Evolutionary conservation across 2,888 invertebrate genomes (phyloP), one percentile per base, ranked within the genome.

Genomic region (Protonemura montana): DNA sequence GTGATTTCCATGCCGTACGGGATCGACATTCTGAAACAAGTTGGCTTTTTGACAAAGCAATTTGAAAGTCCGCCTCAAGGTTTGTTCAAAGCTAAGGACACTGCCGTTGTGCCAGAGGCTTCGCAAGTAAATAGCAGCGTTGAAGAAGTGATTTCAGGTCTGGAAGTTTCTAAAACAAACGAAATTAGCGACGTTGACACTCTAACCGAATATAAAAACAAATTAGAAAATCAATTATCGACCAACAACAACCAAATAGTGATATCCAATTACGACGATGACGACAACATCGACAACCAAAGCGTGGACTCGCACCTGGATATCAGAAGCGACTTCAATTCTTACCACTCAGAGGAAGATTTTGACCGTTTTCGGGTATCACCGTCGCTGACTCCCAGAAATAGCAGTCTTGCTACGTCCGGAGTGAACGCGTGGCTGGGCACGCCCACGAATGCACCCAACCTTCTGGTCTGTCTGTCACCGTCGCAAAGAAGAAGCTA

Each of bases 1-100:
- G 92, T 96, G 13, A 92, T 94, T 26, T 92, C 94, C 6, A 92
- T 95, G 90, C 96, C 96, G 2, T 95, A 93, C 90, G 96, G 96
- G 84, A 92, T 93, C 28, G 94, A 94, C 89, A 93, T 96, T 88
- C 91, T 95, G 87, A 59, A 84, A 21, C 59, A 84, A 59, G 86
- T 86, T 2, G 86, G 86, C 0, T 81, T 86, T 28, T 41, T 80
- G 26, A 76, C 84, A 16, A 28, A 42, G 13, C 59, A 84, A 13
- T 84, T 59, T 16, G 76, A 76, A 3, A 59, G 59, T 13, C 59
- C 59, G 1, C 16, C 6, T 59, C 59, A 59, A 13, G 21, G 21
- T 59, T 21, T 59, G 7, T 21, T 29, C 0, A 29, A 81, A 16
- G 5, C 28, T 6, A 81, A 28, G 1, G 28, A n/a, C 6, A 1